These are phyloP conservation scores for Meteorus sp. DNA, from an alignment of 1,140 invertebrate genomes.

Conservation along the genomic window DNA sequence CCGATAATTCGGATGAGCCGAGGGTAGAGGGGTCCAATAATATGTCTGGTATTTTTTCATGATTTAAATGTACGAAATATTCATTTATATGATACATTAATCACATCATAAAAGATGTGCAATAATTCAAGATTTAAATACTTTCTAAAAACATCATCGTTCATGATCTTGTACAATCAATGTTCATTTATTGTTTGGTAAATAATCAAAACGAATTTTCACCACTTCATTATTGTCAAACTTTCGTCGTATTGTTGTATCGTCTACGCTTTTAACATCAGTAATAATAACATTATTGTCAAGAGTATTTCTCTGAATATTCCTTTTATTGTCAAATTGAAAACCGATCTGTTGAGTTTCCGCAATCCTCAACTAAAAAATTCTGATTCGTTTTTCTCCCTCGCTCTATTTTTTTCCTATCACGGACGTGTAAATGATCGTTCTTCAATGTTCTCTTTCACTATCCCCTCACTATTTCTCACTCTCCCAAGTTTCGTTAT, in stretches of 20 bases:
- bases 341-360: background rate
- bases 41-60: background rate
- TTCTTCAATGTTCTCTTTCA: background rate
- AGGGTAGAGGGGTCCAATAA: background rate
- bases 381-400: background rate
- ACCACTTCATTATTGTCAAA: constrained; percentile 26
- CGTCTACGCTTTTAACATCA: background rate
- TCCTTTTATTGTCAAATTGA: background rate
- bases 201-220: constrained; percentile 26
- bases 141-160: constrained; percentile 6
- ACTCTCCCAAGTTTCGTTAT: constrained; percentile 7
- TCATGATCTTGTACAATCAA: background rate
- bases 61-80: constrained; percentile 20
- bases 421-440: constrained; percentile 24
- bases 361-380: too few relatives aligned
- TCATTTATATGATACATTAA: constrained; percentile 35
- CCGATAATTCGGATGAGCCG: too few relatives aligned
- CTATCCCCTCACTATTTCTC: background rate
- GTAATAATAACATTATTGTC: constrained; percentile 12
- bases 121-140: constrained; percentile 17
- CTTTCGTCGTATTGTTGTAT: constrained; percentile 5
- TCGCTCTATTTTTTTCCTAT: background rate
- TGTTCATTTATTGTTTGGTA: constrained; percentile 33
- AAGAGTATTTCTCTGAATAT: background rate
- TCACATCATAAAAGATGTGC: constrained; percentile 23